Conservation (phyloP, 2,113 vertebrate genomes). For the Strix uralensis region DNA sequence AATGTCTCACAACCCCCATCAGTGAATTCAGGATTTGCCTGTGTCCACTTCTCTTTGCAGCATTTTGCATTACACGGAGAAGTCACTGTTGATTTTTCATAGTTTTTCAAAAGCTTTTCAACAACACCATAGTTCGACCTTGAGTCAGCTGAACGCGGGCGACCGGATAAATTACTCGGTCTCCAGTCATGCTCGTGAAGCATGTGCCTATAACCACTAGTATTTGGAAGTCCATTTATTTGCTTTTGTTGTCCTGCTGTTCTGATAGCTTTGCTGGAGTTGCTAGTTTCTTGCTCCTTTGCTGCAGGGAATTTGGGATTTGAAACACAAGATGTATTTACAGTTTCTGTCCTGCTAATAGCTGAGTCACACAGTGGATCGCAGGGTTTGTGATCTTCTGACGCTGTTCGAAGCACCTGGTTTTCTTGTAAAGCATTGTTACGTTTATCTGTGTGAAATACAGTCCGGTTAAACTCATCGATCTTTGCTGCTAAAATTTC, state of each 20-base stretch:
- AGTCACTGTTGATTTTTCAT: conserved; percentile 76
- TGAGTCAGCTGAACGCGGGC: conserved; percentile 89
- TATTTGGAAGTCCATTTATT: conserved; percentile 39
- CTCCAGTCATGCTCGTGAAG: conserved; percentile 88
- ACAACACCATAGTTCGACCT: conserved; percentile 93
- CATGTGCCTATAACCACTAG: conserved; percentile 70
- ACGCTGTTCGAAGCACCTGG: neutral
- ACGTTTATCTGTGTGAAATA: conserved; percentile 89
- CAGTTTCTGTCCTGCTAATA: conserved; percentile 16
- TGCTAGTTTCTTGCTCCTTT: conserved; percentile 39
- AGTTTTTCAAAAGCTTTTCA: conserved; percentile 91
- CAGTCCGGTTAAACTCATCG: conserved; percentile 90
- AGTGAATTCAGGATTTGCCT: conserved; percentile 56
- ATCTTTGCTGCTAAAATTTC: conserved; percentile 88
- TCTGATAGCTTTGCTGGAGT: conserved; percentile 11
- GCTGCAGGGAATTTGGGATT: conserved; percentile 1
- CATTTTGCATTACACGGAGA: conserved; percentile 56
- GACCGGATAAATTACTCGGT: conserved; percentile 87
- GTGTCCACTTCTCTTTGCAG: conserved; percentile 56
- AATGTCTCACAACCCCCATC: conserved; percentile 62
- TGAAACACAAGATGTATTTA: neutral
- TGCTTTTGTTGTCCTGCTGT: conserved; percentile 34
- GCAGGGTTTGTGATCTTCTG: conserved; percentile 51
- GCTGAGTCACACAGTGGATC: conserved; percentile 4
- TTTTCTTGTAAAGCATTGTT: conserved; percentile 31